A percentile compares a stretch with the other conserved stretches of the same genome.
Evolutionary conservation across 2,797 vertebrate species (phyloP).

Genomic region (Malacoctenus gilli): DNA sequence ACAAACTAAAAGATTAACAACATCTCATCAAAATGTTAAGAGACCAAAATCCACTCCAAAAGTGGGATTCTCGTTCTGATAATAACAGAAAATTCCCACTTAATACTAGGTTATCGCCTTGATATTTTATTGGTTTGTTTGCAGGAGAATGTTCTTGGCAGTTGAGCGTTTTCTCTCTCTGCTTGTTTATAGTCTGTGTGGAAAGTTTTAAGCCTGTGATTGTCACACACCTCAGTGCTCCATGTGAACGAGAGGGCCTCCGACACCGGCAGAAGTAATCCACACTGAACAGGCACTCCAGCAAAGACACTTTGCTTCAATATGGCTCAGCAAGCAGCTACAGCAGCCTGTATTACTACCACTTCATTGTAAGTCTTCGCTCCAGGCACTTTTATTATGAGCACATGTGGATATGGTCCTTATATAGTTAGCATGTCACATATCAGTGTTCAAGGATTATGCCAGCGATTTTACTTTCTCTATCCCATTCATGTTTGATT

Average conservation of each 20-base stretch:
- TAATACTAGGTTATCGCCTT: too few species aligned
- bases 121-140: too few species aligned
- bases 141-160: slow-evolving; percentile 3
- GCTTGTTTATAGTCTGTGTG: slow-evolving; percentile 7
- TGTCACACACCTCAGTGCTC: neutral
- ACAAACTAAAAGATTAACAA: too few species aligned
- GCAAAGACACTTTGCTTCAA: slow-evolving; percentile 8
- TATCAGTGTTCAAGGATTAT: slow-evolving; percentile 26
- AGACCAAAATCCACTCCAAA: too few species aligned
- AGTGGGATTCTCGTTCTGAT: too few species aligned
- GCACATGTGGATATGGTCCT: slow-evolving; percentile 5
- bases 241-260: slow-evolving; percentile 5
- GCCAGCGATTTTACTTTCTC: slow-evolving; percentile 14
- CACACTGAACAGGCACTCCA: neutral
- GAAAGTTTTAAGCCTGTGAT: slow-evolving; percentile 1
- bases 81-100: too few species aligned
- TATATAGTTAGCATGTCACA: slow-evolving; percentile 15
- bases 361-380: slow-evolving; percentile 18
- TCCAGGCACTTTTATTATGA: slow-evolving; percentile 23
- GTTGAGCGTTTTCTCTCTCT: slow-evolving; percentile 4
- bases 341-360: slow-evolving; percentile 1
- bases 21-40: too few species aligned
- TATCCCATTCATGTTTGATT: slow-evolving; percentile 13
- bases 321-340: slow-evolving; percentile 1
- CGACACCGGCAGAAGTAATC: slow-evolving; percentile 3